phyloP scores from a whole-genome alignment of 2,888 invertebrate genomes.

The Philhelius pedissequus region DNA sequence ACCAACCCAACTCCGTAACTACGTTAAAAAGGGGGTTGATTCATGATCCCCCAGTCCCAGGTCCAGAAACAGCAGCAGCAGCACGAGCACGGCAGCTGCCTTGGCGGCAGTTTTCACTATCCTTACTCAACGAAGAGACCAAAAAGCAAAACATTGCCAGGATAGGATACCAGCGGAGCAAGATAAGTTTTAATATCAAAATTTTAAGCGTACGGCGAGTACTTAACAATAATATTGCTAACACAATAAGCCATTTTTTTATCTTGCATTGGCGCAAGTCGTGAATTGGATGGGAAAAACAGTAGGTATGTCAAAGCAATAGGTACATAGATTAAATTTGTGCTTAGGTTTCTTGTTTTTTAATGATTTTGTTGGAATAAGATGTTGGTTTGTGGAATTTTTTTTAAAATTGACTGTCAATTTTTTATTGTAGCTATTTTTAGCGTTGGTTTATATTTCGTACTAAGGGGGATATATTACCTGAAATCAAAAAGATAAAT shows the following conservation, averaged over 20 bases:
- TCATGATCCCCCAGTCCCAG: conserved; percentile 29
- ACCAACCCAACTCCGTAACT: not conserved
- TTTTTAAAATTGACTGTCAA: too few species aligned
- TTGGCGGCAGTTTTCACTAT: not conserved
- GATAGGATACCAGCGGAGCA: conserved; percentile 20
- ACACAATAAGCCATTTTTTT: conserved; percentile 7
- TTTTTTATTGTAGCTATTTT: too few species aligned
- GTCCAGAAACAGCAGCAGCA: not conserved
- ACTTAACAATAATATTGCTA: conserved; percentile 52
- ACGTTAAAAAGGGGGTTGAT: not conserved
- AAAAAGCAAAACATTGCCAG: conserved; percentile 5
- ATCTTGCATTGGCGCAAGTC: not conserved
- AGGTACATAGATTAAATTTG: not conserved
- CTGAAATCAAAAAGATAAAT: too few species aligned
- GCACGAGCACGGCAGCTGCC: not conserved
- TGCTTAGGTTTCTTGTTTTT: not conserved
- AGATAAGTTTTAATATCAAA: conserved; percentile 64
- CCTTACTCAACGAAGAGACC: not conserved
- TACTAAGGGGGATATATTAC: too few species aligned
- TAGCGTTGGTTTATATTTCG: too few species aligned
- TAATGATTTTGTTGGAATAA: not conserved
- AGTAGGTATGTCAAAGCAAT: conserved; percentile 13
- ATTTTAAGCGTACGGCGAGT: conserved; percentile 27
- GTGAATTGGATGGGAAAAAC: not conserved
- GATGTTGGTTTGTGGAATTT: not conserved